Percentiles rank a stretch among this genome's conserved stretches.
Evolutionary conservation across 2,797 vertebrate genomes (phyloP).

Genomic region (Gila robusta): DNA sequence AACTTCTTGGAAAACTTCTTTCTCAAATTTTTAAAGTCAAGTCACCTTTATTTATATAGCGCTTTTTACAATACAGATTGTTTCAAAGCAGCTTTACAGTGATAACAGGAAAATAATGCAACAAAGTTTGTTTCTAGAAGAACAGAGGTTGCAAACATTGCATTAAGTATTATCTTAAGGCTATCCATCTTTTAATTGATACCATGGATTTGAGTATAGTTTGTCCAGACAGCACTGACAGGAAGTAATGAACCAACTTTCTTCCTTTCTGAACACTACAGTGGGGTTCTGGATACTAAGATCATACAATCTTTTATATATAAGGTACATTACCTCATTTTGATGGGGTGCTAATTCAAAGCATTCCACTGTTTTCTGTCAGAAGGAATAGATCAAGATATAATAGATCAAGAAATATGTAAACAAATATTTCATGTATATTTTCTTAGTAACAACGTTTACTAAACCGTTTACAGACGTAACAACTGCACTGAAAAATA

Average conservation of each 20-base stretch:
- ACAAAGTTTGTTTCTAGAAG: too few species aligned
- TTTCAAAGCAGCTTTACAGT: too few species aligned
- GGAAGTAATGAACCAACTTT: background rate
- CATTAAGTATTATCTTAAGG: background rate
- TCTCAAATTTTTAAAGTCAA: background rate
- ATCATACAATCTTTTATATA: slow-evolving; percentile 63
- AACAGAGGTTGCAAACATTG: slow-evolving; percentile 37
- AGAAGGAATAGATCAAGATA: slow-evolving; percentile 36
- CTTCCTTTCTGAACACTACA: slow-evolving; percentile 19
- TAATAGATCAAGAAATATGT: slow-evolving; percentile 1
- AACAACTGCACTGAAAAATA: slow-evolving; percentile 9
- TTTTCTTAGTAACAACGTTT: slow-evolving; percentile 26
- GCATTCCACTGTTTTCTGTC: slow-evolving; percentile 58
- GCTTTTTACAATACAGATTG: too few species aligned
- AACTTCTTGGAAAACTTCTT: slow-evolving; percentile 66
- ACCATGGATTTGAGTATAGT: slow-evolving; percentile 43
- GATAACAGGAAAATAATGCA: too few species aligned
- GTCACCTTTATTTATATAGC: too few species aligned
- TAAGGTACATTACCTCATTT: slow-evolving; percentile 60
- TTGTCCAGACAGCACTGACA: slow-evolving; percentile 72
- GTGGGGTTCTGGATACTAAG: background rate
- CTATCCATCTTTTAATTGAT: background rate
- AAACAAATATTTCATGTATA: background rate
- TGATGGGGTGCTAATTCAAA: slow-evolving; percentile 64
- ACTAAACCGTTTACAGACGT: slow-evolving; percentile 22